Conservation (phyloP, 30 jellyfish, hydroid and myxozoan species). For the Turritopsis dohrnii region DNA sequence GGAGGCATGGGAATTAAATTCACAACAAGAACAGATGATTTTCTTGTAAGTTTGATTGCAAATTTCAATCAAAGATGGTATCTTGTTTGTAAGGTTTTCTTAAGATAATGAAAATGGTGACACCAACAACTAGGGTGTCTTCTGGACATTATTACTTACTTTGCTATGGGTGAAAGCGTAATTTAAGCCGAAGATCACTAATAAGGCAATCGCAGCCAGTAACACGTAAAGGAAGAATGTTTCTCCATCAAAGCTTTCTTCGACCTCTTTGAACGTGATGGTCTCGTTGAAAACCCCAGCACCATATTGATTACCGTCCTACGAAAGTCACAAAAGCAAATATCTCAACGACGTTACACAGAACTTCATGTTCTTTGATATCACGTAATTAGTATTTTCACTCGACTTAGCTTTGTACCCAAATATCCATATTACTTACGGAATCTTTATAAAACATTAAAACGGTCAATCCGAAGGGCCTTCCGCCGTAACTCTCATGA, state of each 20-base stretch:
- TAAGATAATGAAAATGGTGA: no score
- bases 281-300: conserved; percentile 84
- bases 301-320: conserved; percentile 89
- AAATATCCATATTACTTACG: conserved; percentile 35
- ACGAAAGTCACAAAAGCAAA: not conserved
- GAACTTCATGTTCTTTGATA: not conserved
- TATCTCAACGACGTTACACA: not conserved
- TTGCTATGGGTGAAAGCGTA: conserved; percentile 46
- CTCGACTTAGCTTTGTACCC: no score
- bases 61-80: no score
- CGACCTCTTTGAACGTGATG: conserved; percentile 72
- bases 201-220: conserved; percentile 66
- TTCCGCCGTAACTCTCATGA: conserved; percentile 89
- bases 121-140: no score
- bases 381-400: not conserved
- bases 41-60: no score
- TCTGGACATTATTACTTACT: no score
- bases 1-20: no score
- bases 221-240: conserved; percentile 73
- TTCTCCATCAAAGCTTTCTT: conserved; percentile 82
- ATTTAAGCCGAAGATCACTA: conserved; percentile 70
- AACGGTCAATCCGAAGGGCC: conserved; percentile 79
- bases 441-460: conserved; percentile 64
- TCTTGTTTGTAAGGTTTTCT: no score
- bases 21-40: no score